Conservation (phyloP, 2,113 vertebrate genomes). For the Raja brachyura region DNA sequence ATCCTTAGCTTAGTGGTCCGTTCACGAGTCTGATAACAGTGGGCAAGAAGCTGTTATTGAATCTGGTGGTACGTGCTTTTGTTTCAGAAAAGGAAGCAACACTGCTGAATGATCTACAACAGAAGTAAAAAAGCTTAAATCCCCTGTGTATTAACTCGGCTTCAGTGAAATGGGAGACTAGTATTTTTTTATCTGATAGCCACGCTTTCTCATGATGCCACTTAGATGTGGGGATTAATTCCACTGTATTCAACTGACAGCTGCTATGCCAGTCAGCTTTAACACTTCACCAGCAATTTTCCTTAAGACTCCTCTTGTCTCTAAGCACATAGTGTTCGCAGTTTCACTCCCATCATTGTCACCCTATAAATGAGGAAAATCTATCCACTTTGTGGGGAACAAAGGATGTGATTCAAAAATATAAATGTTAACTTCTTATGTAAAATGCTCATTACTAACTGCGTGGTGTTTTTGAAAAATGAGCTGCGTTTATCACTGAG, state of each 20-base stretch:
- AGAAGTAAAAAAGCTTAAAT: not conserved
- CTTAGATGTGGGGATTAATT: not conserved
- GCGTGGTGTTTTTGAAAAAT: not conserved
- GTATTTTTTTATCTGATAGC: not conserved
- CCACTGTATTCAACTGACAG: not conserved
- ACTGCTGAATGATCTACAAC: too few species aligned
- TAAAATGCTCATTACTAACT: not conserved
- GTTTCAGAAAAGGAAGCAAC: not conserved
- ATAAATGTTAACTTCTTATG: not conserved
- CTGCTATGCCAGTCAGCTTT: not conserved
- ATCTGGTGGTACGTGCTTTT: too few species aligned
- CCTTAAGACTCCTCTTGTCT: not conserved
- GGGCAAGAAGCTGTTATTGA: too few species aligned
- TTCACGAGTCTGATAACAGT: too few species aligned
- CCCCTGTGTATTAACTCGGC: not conserved
- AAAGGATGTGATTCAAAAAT: not conserved
- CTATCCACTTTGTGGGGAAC: not conserved
- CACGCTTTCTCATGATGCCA: not conserved
- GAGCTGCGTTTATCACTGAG: not conserved
- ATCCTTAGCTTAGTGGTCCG: too few species aligned
- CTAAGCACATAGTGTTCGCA: not conserved
- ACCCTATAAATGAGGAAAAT: not conserved
- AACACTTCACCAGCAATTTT: conserved; percentile 24
- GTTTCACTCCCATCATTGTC: not conserved
- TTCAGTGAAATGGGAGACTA: not conserved